Conservation (phyloP, 2,797 vertebrate genomes). For the Sebastiscus albofasciatus region DNA sequence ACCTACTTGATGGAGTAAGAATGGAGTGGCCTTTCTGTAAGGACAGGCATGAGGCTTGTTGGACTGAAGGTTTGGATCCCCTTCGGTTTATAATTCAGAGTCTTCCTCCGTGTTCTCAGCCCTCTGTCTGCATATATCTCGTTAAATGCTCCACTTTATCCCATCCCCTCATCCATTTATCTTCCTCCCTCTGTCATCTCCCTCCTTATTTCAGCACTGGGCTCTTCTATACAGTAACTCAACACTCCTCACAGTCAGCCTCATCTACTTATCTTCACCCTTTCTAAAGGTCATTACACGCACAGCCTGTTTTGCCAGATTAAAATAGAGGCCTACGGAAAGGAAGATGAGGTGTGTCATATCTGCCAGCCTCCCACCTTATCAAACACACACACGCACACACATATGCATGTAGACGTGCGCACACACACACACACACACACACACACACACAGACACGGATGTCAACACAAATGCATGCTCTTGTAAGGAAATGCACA, state of each 20-base stretch:
- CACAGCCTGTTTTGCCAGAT: constrained; percentile 70
- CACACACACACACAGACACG: neutral
- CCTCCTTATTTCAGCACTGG: constrained; percentile 47
- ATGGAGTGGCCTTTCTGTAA: neutral
- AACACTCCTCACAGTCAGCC: constrained; percentile 61
- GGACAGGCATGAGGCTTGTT: neutral
- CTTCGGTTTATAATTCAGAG: constrained; percentile 41
- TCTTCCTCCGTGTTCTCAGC: constrained; percentile 46
- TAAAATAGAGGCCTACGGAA: constrained; percentile 56
- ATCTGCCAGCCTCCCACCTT: constrained; percentile 49
- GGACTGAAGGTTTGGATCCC: constrained; percentile 10
- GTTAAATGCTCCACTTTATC: constrained; percentile 70
- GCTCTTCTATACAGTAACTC: constrained; percentile 63
- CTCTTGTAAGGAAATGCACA: neutral
- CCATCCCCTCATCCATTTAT: constrained; percentile 68
- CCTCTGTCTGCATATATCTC: constrained; percentile 65
- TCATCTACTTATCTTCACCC: constrained; percentile 75
- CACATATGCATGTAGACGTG: neutral
- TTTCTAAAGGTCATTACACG: constrained; percentile 75
- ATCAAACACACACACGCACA: constrained; percentile 35
- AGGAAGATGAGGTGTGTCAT: constrained; percentile 64
- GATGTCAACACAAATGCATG: neutral
- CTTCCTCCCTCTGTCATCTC: constrained; percentile 64
- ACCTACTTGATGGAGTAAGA: neutral
- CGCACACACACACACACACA: neutral